Conservation (phyloP, 1,140 invertebrate species). For the Drosophila willistoni region DNA sequence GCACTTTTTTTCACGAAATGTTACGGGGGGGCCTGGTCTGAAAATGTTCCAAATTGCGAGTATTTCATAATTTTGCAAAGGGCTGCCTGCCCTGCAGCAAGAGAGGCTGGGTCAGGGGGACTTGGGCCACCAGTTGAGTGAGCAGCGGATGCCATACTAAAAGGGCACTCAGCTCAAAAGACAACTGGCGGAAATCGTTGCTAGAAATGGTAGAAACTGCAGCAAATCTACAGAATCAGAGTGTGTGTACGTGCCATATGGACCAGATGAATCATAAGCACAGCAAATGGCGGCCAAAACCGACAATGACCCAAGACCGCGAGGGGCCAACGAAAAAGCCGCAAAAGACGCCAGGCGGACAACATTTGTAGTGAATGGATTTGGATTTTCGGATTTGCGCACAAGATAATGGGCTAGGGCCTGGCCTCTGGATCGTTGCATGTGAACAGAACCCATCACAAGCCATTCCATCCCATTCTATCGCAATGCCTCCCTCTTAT, state of each 20-base stretch:
- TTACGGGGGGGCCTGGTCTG: constrained; percentile 10
- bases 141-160: constrained; percentile 70
- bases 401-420: constrained; percentile 70
- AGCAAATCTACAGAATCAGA: constrained; percentile 38
- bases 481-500: background rate
- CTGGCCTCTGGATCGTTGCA: constrained; percentile 43
- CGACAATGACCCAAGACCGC: constrained; percentile 71
- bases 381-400: constrained; percentile 79
- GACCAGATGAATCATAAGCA: constrained; percentile 74
- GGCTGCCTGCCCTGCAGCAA: background rate
- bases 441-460: constrained; percentile 27
- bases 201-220: constrained; percentile 31
- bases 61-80: constrained; percentile 62
- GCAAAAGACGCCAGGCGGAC: constrained; percentile 62
- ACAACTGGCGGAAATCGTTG: constrained; percentile 72
- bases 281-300: constrained; percentile 32
- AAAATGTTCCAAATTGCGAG: constrained; percentile 42
- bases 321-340: constrained; percentile 54
- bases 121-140: constrained; percentile 26
- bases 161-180: constrained; percentile 77
- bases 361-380: constrained; percentile 80
- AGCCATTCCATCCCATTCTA: background rate
- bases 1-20: constrained; percentile 27
- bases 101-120: constrained; percentile 6
- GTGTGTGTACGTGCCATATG: constrained; percentile 64